Percentiles rank a stretch among this genome's conserved stretches.
Evolutionary conservation across 2,113 vertebrate species (phyloP).

Genomic region (Cairina moschata): DNA sequence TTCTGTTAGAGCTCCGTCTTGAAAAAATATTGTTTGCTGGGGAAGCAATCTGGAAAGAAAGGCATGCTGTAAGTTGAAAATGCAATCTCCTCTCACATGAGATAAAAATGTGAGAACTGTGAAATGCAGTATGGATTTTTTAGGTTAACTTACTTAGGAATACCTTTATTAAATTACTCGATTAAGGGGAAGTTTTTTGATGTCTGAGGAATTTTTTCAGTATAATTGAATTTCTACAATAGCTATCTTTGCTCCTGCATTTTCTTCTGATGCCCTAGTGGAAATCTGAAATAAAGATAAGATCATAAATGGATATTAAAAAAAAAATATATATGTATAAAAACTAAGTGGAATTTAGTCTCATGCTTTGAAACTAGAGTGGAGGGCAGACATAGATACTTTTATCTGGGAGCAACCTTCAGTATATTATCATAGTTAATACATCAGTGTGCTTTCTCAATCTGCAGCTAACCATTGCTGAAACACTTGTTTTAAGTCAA

Average conservation of each 20-base stretch:
- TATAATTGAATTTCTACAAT: background rate
- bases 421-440: slow-evolving; percentile 10
- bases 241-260: background rate
- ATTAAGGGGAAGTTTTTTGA: background rate
- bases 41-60: background rate
- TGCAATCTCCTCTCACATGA: background rate
- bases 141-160: background rate
- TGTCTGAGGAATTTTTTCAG: background rate
- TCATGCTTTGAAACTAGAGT: background rate
- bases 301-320: background rate
- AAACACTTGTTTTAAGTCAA: background rate
- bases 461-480: background rate
- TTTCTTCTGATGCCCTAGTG: background rate
- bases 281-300: background rate
- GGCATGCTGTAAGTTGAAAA: background rate
- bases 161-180: background rate
- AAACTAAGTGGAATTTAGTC: background rate
- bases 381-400: background rate
- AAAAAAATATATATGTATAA: too few species aligned
- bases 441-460: background rate
- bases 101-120: background rate
- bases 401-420: background rate
- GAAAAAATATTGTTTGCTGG: background rate
- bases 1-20: background rate
- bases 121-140: background rate